phyloP scores from a whole-genome alignment of 2,888 invertebrate species.

The Campopleginae sp. region DNA sequence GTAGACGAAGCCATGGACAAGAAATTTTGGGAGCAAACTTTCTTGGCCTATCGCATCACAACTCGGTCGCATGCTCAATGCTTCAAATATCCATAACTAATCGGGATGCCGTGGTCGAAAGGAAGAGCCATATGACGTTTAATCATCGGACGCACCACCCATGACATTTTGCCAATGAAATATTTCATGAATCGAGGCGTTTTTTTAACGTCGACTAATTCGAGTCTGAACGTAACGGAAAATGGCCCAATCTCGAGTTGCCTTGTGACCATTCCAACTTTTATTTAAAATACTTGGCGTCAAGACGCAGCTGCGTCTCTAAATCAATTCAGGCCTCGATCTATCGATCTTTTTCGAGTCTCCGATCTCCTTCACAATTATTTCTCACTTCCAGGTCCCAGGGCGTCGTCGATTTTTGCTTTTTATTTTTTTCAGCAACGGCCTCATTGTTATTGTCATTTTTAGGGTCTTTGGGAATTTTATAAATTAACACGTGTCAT shows the following conservation, averaged over 20 bases:
- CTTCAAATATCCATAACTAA: slow-evolving; percentile 5
- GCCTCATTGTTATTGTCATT: slow-evolving; percentile 1
- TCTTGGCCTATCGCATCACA: slow-evolving; percentile 33
- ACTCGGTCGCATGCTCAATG: neutral
- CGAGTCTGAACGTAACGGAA: no score
- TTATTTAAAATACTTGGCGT: no score
- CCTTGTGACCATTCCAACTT: no score
- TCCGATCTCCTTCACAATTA: slow-evolving; percentile 7
- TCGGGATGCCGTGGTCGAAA: neutral
- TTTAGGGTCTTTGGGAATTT: neutral
- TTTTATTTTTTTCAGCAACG: neutral
- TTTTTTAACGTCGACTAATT: no score
- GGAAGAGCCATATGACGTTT: neutral
- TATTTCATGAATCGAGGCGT: no score
- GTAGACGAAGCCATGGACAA: slow-evolving; percentile 24
- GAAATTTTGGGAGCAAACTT: slow-evolving; percentile 34
- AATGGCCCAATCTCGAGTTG: no score
- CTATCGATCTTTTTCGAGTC: slow-evolving; percentile 25
- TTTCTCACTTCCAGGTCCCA: slow-evolving; percentile 1
- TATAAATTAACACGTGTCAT: neutral
- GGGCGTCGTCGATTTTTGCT: neutral
- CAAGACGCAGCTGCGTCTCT: no score
- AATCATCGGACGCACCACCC: no score
- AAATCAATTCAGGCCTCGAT: slow-evolving; percentile 19
- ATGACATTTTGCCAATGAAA: no score